Evolutionary conservation across 2,888 invertebrate genomes (phyloP), one percentile per base, ranked within the genome.

Genomic region (Agriopis marginaria): DNA sequence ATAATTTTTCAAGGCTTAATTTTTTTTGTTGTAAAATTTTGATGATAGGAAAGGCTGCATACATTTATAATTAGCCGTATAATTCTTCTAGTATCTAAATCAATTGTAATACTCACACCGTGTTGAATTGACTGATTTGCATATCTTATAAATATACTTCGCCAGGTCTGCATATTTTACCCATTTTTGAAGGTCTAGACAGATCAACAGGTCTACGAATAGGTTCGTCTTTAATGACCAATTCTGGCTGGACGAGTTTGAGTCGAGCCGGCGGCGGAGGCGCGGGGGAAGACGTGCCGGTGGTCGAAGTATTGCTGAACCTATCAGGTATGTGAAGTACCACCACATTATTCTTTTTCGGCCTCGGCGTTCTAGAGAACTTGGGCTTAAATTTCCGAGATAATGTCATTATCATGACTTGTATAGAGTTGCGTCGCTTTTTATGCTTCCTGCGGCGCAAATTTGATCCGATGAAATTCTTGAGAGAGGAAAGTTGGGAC

Each of bases 121-220:
- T 50, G 11, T 10, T 17, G 50, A 50, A 17, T 50, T 3, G 14
- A 1, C 17, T 9, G 17, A 17, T 53, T 53, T 53, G 12, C 39
- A 58, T 23, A 8, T 47, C 12, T 58, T 45, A 47, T 7, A 58
- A 8, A n/a, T 53, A 62, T 55, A 56, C 39, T 84, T 89, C 86
- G 69, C 86, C 87, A 12, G 83, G 86, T 17, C 87, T 82, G 69
- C 88, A 89, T 69, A 87, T 80, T 78, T 86, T 86, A 68, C 73
- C 77, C 3, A 44, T 39, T 10, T 63, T 56, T 17, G 63, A 67
- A 23, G 77, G 73, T 63, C 67, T 73, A 54, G 72, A 58, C 66
- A 39, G 66, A 42, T 11, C 47, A 64, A 53, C 55, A 12, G 51
- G 47, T 59, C 14, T 59, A 17, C 71, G 65, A 42, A 74, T 76